Evolutionary conservation across 2,888 invertebrate genomes (phyloP), one percentile per base, ranked within the genome.

Genomic region (Metellina segmentata): DNA sequence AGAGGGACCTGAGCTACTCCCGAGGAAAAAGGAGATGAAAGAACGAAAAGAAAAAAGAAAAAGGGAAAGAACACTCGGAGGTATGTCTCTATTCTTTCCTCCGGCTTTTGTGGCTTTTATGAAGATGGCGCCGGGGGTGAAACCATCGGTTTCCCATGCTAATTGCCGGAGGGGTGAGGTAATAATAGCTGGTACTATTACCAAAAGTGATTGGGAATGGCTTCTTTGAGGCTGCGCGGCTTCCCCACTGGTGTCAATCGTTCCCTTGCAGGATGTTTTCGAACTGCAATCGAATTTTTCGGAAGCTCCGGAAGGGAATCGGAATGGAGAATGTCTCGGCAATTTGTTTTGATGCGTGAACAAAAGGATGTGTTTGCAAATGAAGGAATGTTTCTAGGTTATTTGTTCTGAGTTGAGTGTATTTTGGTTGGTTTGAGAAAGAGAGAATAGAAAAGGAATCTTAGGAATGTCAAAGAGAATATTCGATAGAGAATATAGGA

Each of bases 11-110:
- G 34, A 51, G 61, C 74, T 61, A 53, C 16, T 53, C 72, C n/a
- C 61, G 74, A 34, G 72, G 7, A 52, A n/a, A 19, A 71, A 79
- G 52, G 16, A 75, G n/a, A 85, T 53, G 75, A 70, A 11, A 61
- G 13, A 61, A 61, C 61, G 16, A 34, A 82, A 82, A 75, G 19
- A 48, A 7, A 19, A 79, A 71, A 81, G 13, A 7, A 19, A 79
- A 71, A 81, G 13, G 11, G 34, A 77, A 81, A 81, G 20, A 51
- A 51, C 61, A 69, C 89, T 83, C 1, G 71, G 69, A 79, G 89
- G 83, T 74, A 90, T 51, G 75, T 90, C 90, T 90, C 90, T 90
- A 90, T 90, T 90, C 72, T 85, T n/a, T n/a, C n/a, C n/a, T n/a
- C n/a, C n/a, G n/a, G n/a, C n/a, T n/a, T 78, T 74, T 71, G 49